A percentile compares a stretch with the other conserved stretches of the same genome.
phyloP scores from a whole-genome alignment of 2,113 vertebrate species.

The Micronisus gabar region DNA sequence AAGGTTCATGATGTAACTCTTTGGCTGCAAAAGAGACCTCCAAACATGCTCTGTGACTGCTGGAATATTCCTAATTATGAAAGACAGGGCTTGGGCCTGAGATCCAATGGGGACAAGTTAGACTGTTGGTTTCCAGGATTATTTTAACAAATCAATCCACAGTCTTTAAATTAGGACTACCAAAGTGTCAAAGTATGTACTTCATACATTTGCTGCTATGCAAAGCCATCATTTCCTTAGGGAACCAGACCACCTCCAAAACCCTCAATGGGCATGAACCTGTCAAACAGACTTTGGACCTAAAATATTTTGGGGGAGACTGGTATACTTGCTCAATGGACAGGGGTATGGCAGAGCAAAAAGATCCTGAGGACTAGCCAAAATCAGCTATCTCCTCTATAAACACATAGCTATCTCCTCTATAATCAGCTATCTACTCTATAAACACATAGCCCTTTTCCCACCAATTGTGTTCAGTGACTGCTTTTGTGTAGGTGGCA shows the following conservation, averaged over 20 bases:
- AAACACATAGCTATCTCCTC: background rate
- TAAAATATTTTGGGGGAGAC: background rate
- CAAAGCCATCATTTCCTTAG: background rate
- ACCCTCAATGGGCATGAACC: background rate
- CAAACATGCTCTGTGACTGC: background rate
- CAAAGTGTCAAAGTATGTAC: background rate
- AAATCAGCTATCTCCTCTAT: background rate
- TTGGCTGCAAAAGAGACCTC: background rate
- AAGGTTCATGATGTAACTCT: background rate
- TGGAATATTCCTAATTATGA: background rate
- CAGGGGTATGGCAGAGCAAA: background rate
- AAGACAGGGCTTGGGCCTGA: background rate
- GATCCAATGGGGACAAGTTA: background rate
- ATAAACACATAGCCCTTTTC: background rate
- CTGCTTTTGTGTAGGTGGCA: background rate
- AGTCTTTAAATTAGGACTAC: background rate
- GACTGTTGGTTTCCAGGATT: background rate
- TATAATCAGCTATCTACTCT: background rate
- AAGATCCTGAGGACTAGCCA: background rate
- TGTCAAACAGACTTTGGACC: background rate
- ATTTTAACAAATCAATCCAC: background rate
- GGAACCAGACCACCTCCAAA: background rate
- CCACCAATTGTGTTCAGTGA: rapidly evolving
- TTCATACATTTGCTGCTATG: background rate
- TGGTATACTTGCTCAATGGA: background rate